Conservation (phyloP, 2,113 vertebrate species). For the Indicator indicator region DNA sequence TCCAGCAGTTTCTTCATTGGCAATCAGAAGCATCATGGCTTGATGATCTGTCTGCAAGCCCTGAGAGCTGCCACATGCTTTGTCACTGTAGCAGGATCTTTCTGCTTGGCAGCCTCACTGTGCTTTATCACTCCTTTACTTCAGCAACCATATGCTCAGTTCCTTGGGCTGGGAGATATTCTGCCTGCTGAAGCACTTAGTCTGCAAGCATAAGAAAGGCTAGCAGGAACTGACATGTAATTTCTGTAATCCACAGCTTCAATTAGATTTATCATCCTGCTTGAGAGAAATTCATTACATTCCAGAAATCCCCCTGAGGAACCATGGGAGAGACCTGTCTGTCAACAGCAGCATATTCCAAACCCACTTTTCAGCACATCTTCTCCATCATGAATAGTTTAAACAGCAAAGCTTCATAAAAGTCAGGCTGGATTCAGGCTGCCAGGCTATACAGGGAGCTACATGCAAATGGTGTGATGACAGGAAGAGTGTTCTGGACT, state of each 20-base stretch:
- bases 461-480: background rate
- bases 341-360: background rate
- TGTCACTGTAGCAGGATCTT: background rate
- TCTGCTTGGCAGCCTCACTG: slow-evolving; percentile 29
- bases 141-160: background rate
- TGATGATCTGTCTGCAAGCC: background rate
- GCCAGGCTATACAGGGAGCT: background rate
- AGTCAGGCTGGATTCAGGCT: background rate
- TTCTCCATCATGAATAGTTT: background rate
- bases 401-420: background rate
- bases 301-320: background rate
- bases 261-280: background rate
- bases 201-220: background rate
- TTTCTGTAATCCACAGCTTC: background rate
- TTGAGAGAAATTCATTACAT: background rate
- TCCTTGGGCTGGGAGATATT: background rate
- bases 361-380: background rate
- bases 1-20: background rate
- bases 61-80: background rate
- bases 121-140: background rate
- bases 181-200: background rate
- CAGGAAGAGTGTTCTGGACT: background rate
- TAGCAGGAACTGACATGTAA: background rate
- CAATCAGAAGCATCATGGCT: background rate
- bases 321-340: background rate